Base-by-base conservation (phyloP, 1,140 invertebrate genomes). In the Platyura marginata region DNA sequence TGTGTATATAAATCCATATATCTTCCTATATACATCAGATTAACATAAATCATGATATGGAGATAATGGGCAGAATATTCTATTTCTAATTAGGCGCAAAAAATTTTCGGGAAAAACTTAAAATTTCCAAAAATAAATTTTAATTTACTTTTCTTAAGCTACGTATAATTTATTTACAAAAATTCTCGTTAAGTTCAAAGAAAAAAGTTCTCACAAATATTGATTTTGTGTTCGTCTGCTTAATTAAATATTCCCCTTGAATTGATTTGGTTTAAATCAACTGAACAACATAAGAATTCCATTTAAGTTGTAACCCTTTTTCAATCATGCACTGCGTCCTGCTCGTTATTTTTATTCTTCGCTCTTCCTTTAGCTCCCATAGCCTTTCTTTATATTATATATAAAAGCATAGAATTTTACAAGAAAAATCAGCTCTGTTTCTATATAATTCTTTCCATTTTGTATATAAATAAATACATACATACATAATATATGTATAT, bases 251-350 rank as follows among this genome's bases (percentile, higher is more conserved):
- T 36, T 36, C 34, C 34, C 34, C 15, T 36, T 9, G 15, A 36
- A 11, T 36, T 9, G 15, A 11, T 36, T 36, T 36, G 34, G 9
- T 36, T 36, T 36, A 36, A 11, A 36, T 36, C 34, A 36, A 36
- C 15, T 16, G 34, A 36, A 36, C 34, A 36, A 36, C 34, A 36
- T 18, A 36, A 36, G 34, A 36, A 36, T 36, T 36, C 34, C 34
- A 36, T 36, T 36, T 36, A 36, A 36, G 34, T 36, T 36, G 9
- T 36, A 36, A 36, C 34, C 34, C 34, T 36, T 36, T 36, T 36
- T 36, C 34, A 36, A 36, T 36, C 34, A 16, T 11, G 4, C 15
- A 11, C 25, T 13, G 15, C 15, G 6, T 36, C 15, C 15, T 36
- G 6, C 34, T 36, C 15, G 6, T 18, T 36, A 6, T 16, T 18